These are phyloP conservation scores for Tetramorium parvispinum DNA, from an alignment of 1,140 invertebrate species.

Conservation along the genomic window DNA sequence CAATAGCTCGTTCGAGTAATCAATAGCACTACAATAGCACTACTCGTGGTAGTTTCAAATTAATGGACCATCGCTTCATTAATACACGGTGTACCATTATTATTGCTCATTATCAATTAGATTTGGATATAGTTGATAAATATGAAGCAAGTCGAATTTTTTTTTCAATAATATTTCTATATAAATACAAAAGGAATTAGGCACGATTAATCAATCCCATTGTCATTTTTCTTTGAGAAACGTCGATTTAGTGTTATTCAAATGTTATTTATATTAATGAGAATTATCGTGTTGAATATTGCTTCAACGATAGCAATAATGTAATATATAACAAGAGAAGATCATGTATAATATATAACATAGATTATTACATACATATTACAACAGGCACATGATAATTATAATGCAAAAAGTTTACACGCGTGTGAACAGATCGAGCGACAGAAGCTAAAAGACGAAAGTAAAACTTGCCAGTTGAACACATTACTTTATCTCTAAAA, in stretches of 20 bases:
- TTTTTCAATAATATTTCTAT: neutral
- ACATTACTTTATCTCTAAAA: neutral
- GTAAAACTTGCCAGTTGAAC: slow-evolving; percentile 8
- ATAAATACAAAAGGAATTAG: neutral
- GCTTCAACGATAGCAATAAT: neutral
- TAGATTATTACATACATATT: neutral
- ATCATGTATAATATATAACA: neutral
- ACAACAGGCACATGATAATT: neutral
- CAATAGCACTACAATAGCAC: slow-evolving; percentile 54
- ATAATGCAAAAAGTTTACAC: neutral
- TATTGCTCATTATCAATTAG: slow-evolving; percentile 44
- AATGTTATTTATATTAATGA: neutral
- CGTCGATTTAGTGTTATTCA: neutral
- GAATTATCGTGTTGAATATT: neutral
- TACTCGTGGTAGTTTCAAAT: slow-evolving; percentile 36
- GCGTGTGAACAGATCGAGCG: neutral
- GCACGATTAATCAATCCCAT: neutral
- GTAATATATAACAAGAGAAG: neutral
- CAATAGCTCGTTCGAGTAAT: slow-evolving; percentile 38
- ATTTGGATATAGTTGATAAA: slow-evolving; percentile 21
- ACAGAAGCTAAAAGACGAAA: neutral
- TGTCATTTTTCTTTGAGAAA: neutral
- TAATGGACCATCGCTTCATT: slow-evolving; percentile 49
- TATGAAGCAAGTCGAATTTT: neutral
- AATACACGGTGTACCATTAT: slow-evolving; percentile 32